Evolutionary conservation across 2,797 vertebrate genomes (phyloP), one percentile per base, ranked within the genome.

Genomic region (Acridotheres tristis): DNA sequence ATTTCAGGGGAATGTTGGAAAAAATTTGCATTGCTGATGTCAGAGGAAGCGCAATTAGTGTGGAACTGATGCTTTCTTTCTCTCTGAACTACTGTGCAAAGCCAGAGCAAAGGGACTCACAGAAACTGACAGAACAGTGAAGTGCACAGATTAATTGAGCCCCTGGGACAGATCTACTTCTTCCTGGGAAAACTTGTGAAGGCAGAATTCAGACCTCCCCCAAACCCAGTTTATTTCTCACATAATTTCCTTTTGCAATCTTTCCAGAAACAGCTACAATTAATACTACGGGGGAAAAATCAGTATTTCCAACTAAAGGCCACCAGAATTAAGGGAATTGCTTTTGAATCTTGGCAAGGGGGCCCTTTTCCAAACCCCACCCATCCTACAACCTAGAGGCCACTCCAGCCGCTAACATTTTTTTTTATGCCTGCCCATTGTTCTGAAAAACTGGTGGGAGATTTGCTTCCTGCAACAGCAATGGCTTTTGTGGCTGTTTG

Each of bases 401-500:
- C 27, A 23, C 72, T 84, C 43, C 63, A 71, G 50, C 71, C 81
- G 47, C 27, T 92, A 32, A 38, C 4, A 10, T 58, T 93, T 71
- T 90, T 82, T 82, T 91, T 85, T 10, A 59, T 65, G 82, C 51
- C 57, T 90, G 30, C 27, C 88, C 53, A 94, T 95, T 96, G 94
- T 94, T 96, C 76, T 94, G 55, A 47, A 86, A 86, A 91, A 94
- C 62, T 38, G 58, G 80, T 93, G 76, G 73, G 84, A 94, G 73
- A 87, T 88, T 89, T 89, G 72, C 55, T 96, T 96, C 92, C 89
- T 95, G 87, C 57, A 90, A 45, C 15, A 69, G 82, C 69, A 93
- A 19, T 54, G 69, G 66, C 62, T 93, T 89, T 59, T 73, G 79
- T 94, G 92, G 93, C 80, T 76, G 71, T 90, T 85, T 96, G 92